A percentile compares a stretch with the other conserved stretches of the same genome.
These are phyloP conservation scores for Eupithecia abbreviata DNA, from an alignment of 2,888 invertebrate species.

Conservation along the genomic window DNA sequence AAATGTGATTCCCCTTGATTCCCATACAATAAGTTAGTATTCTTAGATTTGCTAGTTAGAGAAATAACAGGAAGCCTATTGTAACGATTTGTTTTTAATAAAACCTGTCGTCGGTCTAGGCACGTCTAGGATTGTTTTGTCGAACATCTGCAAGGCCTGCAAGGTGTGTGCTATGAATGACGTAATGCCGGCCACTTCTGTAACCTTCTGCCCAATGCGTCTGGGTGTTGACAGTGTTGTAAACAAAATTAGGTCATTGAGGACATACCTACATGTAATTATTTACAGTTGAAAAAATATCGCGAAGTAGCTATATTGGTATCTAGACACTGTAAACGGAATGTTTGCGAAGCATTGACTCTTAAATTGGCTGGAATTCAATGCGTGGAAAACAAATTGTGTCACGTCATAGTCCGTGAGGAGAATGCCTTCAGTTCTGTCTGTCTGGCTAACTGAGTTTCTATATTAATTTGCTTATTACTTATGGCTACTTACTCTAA, in stretches of 20 bases:
- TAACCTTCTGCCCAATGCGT: not conserved
- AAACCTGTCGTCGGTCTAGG: not conserved
- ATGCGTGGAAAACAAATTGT: not conserved
- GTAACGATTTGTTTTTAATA: not conserved
- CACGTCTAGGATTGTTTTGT: not conserved
- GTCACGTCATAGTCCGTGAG: not conserved
- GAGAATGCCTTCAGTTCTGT: not conserved
- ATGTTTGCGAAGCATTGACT: slow-evolving; percentile 11
- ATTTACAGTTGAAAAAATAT: not conserved
- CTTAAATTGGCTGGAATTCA: slow-evolving; percentile 1
- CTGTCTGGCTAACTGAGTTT: not conserved
- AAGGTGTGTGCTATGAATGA: not conserved
- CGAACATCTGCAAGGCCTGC: slow-evolving; percentile 10
- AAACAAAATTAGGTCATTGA: slow-evolving; percentile 17
- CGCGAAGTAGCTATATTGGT: not conserved
- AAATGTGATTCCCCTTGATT: too few relatives aligned
- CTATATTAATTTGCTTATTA: not conserved
- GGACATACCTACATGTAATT: slow-evolving; percentile 7
- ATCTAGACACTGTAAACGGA: not conserved
- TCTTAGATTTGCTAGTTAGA: too few relatives aligned
- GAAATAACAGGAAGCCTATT: not conserved
- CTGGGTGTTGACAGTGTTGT: not conserved
- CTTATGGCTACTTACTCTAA: too few relatives aligned
- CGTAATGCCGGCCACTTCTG: slow-evolving; percentile 3
- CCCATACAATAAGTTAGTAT: too few relatives aligned